These are phyloP conservation scores for Isotomurus palustris DNA, from an alignment of 2,888 invertebrate species.

Conservation along the genomic window DNA sequence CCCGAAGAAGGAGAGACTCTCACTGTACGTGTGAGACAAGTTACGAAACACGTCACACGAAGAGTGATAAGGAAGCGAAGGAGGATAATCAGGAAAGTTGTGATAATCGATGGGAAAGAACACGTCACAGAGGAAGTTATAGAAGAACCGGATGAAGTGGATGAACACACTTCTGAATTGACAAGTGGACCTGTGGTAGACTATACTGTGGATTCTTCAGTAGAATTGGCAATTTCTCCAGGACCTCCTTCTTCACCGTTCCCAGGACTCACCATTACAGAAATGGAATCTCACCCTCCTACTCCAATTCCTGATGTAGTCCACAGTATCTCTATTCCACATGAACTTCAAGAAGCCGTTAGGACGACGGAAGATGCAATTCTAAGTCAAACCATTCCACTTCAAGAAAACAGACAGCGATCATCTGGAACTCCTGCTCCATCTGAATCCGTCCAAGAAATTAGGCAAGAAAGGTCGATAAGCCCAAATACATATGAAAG, in stretches of 20 bases:
- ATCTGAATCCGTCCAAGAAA: no score
- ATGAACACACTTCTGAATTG: slow-evolving; percentile 48
- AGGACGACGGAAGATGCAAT: no score
- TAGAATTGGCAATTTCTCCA: neutral
- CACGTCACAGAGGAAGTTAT: slow-evolving; percentile 75
- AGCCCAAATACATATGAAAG: no score
- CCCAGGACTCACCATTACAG: slow-evolving; percentile 12
- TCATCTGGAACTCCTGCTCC: no score
- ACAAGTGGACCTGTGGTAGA: slow-evolving; percentile 41
- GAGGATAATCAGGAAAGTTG: slow-evolving; percentile 69
- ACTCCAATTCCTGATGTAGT: neutral
- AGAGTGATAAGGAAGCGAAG: slow-evolving; percentile 69
- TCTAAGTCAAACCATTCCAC: no score
- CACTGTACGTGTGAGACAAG: slow-evolving; percentile 69
- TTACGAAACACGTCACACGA: slow-evolving; percentile 74
- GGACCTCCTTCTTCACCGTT: neutral
- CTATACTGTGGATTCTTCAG: slow-evolving; percentile 12
- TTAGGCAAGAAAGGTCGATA: no score
- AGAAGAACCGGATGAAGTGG: slow-evolving; percentile 76
- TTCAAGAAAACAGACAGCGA: no score
- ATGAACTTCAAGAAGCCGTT: neutral
- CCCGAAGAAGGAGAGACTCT: slow-evolving; percentile 55
- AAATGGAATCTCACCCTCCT: slow-evolving; percentile 4
- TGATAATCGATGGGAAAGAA: slow-evolving; percentile 77
- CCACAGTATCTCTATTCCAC: neutral